Conservation (phyloP, 2,113 vertebrate genomes). For the Hyperopisus bebe region DNA sequence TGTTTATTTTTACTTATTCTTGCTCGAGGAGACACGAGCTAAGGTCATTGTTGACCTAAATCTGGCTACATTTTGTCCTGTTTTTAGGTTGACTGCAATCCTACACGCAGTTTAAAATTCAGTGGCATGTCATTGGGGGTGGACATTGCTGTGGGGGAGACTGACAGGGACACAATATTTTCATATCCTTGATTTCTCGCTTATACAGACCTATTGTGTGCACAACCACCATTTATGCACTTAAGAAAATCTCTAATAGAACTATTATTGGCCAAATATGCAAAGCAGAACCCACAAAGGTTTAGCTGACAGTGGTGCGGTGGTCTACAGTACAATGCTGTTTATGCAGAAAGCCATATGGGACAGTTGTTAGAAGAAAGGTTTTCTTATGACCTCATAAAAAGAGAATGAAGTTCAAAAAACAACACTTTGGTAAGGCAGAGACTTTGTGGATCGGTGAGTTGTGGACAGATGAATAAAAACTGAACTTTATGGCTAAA, state of each 20-base stretch:
- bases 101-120: neutral
- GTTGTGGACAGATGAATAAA: neutral
- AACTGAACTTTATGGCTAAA: neutral
- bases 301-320: neutral
- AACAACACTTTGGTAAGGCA: neutral
- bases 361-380: neutral
- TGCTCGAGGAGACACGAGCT: neutral
- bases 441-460: neutral
- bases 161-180: neutral
- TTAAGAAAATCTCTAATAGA: neutral
- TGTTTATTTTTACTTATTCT: neutral
- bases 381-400: neutral
- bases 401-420: neutral
- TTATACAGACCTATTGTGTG: neutral
- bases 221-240: neutral
- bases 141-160: neutral
- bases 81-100: neutral
- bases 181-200: neutral
- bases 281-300: neutral
- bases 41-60: neutral
- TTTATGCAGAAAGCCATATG: neutral
- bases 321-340: neutral
- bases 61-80: neutral
- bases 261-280: neutral
- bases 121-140: neutral